Evolutionary conservation across 2,797 vertebrate genomes (phyloP), one percentile per base, ranked within the genome.

Genomic region (Hephaestus fuliginosus): DNA sequence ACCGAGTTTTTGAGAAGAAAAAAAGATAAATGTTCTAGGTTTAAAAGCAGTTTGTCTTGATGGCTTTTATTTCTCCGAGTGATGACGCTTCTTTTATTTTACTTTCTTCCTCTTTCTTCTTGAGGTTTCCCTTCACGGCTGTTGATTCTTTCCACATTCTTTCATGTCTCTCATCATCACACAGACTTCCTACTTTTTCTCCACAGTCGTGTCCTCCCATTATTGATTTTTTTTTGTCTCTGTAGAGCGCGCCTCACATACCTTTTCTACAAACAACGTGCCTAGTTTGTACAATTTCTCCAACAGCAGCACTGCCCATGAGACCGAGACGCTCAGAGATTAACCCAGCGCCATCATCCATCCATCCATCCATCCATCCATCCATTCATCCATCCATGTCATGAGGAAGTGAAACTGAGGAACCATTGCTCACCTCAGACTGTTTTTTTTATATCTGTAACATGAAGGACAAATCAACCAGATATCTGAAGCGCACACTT

Each of bases 271-370:
- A 77, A 88, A 89, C 83, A 82, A 90, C 73, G 90, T 94, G 89
- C 90, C 88, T 93, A 83, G 88, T 91, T 91, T 92, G 85, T 93
- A 91, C 80, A 80, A 68, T 82, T 85, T 85, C 74, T 92, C 86
- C 86, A 81, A 90, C 88, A 93, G 91, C 94, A 93, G 86, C 85
- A 93, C 92, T 92, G 91, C 92, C 92, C 86, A 78, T 76, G 80
- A 90, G 81, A 90, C 80, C 77, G 74, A 84, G 90, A 90, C 51
- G 70, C 86, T 91, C 91, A 88, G 78, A 89, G 87, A 88, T 86
- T 77, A 90, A 88, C 70, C 87, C 83, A 70, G 70, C 74, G 5
- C 62, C 84, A 66, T 67, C 77, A 43, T 67, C 66, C 70, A 58
- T 65, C 66, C 18, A 39, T 39, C 36, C 36, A 39, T 39, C 36